These are phyloP conservation scores for Poecilia velifera DNA, from an alignment of 2,797 vertebrate species.

Conservation along the genomic window DNA sequence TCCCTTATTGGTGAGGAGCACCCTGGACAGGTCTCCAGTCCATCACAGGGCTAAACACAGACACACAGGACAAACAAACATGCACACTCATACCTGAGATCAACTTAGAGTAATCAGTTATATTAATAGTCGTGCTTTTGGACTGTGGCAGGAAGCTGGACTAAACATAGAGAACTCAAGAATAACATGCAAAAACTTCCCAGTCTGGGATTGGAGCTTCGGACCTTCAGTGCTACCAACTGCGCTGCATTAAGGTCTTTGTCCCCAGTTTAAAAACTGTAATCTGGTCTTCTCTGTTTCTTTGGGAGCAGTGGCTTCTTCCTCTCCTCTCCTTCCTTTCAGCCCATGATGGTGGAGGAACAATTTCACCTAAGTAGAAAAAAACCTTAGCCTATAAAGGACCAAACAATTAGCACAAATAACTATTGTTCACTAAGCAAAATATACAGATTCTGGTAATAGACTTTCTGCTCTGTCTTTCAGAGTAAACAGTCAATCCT, in stretches of 20 bases:
- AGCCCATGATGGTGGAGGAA: not conserved
- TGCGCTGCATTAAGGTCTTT: not conserved
- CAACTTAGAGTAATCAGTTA: too few species aligned
- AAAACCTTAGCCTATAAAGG: not conserved
- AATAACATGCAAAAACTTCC: not conserved
- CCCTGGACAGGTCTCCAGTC: not conserved
- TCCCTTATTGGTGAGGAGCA: too few species aligned
- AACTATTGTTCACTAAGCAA: not conserved
- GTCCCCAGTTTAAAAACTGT: not conserved
- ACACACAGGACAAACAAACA: too few species aligned
- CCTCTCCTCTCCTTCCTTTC: not conserved
- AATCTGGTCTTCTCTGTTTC: not conserved
- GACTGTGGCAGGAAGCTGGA: not conserved
- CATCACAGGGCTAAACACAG: too few species aligned
- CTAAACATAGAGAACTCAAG: not conserved
- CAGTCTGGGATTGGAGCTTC: not conserved
- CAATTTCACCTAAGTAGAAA: not conserved
- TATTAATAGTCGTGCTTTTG: not conserved
- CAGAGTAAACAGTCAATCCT: slow-evolving; percentile 93
- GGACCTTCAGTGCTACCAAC: not conserved
- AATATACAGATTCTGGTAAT: not conserved
- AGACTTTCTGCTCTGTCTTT: not conserved
- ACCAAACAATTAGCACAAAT: not conserved
- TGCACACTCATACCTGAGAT: too few species aligned
- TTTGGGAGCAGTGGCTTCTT: not conserved